Evolutionary conservation across 2,113 vertebrate genomes (phyloP).

Genomic region (Grus americana): DNA sequence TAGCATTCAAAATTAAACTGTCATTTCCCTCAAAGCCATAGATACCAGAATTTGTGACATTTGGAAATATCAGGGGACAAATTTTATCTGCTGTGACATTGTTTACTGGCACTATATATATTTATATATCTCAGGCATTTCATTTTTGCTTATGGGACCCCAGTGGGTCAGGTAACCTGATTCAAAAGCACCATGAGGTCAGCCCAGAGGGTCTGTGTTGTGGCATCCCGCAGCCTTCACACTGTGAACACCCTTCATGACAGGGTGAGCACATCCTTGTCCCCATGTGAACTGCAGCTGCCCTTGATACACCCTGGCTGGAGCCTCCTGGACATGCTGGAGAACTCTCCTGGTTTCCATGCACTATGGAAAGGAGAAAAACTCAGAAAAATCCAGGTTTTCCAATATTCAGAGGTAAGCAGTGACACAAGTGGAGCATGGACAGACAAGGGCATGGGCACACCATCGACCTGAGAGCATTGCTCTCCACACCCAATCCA

Average conservation of each 20-base stretch:
- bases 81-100: neutral
- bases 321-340: neutral
- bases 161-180: neutral
- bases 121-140: neutral
- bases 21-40: neutral
- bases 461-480: neutral
- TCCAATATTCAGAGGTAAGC: neutral
- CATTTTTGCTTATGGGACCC: neutral
- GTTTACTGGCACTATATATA: neutral
- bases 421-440: neutral
- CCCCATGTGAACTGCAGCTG: rapidly evolving
- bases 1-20: neutral
- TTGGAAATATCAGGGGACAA: neutral
- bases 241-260: rapidly evolving
- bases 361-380: neutral
- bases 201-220: neutral
- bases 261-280: rapidly evolving
- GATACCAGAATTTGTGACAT: neutral
- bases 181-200: rapidly evolving
- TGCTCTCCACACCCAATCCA: neutral
- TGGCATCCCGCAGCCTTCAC: rapidly evolving
- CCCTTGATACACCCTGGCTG: neutral
- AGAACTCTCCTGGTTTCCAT: neutral
- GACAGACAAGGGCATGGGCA: neutral
- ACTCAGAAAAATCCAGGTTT: neutral